Evolutionary conservation across 1,140 invertebrate species (phyloP).

Genomic region (Heliconius melpomene): DNA sequence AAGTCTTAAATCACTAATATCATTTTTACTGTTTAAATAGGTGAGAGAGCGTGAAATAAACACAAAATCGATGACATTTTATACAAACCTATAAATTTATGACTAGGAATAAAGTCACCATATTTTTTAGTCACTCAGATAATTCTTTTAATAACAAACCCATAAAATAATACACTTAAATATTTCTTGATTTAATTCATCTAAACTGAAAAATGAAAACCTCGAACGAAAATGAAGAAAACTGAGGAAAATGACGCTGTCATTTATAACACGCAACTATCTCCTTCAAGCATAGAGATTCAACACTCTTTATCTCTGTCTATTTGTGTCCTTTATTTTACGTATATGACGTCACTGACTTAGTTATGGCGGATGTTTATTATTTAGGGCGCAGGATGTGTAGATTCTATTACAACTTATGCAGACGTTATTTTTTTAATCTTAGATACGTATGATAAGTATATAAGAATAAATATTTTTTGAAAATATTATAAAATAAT

Average conservation of each 20-base stretch:
- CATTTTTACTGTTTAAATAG: background rate
- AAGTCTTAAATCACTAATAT: background rate
- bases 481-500: too few species aligned
- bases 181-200: slow-evolving; percentile 20
- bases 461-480: too few species aligned
- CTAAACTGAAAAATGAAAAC: slow-evolving; percentile 35
- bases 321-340: slow-evolving; percentile 8
- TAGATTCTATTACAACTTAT: background rate
- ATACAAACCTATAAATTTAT: slow-evolving; percentile 49
- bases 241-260: slow-evolving; percentile 43
- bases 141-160: background rate
- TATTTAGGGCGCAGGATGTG: background rate
- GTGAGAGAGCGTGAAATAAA: slow-evolving; percentile 24
- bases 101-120: slow-evolving; percentile 37
- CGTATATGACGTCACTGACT: background rate
- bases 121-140: slow-evolving; percentile 23
- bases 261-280: slow-evolving; percentile 20
- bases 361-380: background rate
- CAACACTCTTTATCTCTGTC: slow-evolving; percentile 3
- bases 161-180: slow-evolving; percentile 26
- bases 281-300: background rate
- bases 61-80: slow-evolving; percentile 40
- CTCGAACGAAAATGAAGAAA: slow-evolving; percentile 37
- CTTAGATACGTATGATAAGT: too few species aligned
- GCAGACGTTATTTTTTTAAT: background rate